These are phyloP conservation scores for Varroa destructor DNA, from an alignment of 1,140 invertebrate genomes.

Conservation along the genomic window DNA sequence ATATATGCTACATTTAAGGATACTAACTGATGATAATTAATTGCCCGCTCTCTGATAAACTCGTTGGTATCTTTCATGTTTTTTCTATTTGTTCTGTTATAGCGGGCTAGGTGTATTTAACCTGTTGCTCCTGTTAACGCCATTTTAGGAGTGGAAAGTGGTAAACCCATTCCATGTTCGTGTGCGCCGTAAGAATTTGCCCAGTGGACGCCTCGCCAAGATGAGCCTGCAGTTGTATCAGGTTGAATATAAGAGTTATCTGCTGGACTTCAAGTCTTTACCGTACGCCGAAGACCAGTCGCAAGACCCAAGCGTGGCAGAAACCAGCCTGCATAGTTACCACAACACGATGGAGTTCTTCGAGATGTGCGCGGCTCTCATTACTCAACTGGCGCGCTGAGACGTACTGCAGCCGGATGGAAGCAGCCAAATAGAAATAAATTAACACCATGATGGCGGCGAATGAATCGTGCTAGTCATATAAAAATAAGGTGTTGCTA, in stretches of 20 bases:
- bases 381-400: constrained; percentile 87
- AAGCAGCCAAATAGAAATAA: too few species aligned
- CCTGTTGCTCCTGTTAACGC: too few species aligned
- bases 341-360: constrained; percentile 99
- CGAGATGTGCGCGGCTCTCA: constrained; percentile 96
- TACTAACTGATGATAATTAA: too few species aligned
- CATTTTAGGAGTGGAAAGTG: constrained; percentile 83
- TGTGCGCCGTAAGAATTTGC: constrained; percentile 70
- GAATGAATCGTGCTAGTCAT: too few species aligned
- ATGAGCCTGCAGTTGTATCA: constrained; percentile 98
- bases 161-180: constrained; percentile 78
- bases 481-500: too few species aligned
- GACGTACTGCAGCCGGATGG: background rate
- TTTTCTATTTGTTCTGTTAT: too few species aligned
- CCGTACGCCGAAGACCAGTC: constrained; percentile 33
- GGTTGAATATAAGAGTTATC: constrained; percentile 92
- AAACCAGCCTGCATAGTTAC: constrained; percentile 42
- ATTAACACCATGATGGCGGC: too few species aligned
- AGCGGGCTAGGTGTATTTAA: too few species aligned
- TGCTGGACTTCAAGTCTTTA: constrained; percentile 79
- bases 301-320: constrained; percentile 33
- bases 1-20: too few species aligned
- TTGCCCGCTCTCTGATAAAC: too few species aligned
- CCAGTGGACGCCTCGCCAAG: constrained; percentile 62
- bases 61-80: too few species aligned